These are phyloP conservation scores for Siderastrea radians DNA, from an alignment of 92 coral and sea anemone species.

Conservation along the genomic window DNA sequence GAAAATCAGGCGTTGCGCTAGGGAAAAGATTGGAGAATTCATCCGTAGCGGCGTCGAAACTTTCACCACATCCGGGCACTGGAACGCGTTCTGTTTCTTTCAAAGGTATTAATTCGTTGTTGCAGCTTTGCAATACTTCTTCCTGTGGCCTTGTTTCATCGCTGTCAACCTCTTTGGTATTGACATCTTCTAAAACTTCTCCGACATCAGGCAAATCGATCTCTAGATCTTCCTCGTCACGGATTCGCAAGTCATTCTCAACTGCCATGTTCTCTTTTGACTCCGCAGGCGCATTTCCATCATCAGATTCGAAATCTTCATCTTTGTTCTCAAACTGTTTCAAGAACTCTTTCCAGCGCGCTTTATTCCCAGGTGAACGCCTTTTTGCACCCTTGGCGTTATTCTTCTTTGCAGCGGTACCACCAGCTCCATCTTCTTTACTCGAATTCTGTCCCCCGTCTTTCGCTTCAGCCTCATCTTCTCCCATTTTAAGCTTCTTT, in stretches of 20 bases:
- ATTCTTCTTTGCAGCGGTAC: conserved; percentile 1
- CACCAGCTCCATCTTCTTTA: conserved; percentile 14
- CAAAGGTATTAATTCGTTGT: neutral
- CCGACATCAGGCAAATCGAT: conserved; percentile 9
- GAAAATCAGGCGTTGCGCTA: conserved; percentile 9
- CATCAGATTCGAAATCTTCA: conserved; percentile 80
- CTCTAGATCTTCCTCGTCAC: neutral
- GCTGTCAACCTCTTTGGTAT: neutral
- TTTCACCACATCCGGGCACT: neutral
- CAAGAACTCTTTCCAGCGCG: conserved; percentile 64
- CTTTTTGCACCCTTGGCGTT: conserved; percentile 39
- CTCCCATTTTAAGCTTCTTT: conserved; percentile 25
- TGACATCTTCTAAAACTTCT: neutral
- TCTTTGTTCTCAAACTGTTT: conserved; percentile 72
- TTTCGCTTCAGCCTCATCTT: neutral
- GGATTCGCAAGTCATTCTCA: neutral
- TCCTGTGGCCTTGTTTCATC: neutral
- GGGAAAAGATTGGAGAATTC: conserved; percentile 54
- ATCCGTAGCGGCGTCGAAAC: conserved; percentile 19
- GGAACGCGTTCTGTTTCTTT: neutral
- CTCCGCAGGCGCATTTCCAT: neutral
- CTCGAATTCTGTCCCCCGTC: neutral
- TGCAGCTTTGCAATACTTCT: neutral
- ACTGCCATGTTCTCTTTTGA: conserved; percentile 12
- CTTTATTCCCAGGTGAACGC: conserved; percentile 53